Percentiles rank a stretch among this genome's conserved stretches.
These are phyloP conservation scores for Erynnis tages DNA, from an alignment of 2,888 invertebrate genomes.

Conservation along the genomic window DNA sequence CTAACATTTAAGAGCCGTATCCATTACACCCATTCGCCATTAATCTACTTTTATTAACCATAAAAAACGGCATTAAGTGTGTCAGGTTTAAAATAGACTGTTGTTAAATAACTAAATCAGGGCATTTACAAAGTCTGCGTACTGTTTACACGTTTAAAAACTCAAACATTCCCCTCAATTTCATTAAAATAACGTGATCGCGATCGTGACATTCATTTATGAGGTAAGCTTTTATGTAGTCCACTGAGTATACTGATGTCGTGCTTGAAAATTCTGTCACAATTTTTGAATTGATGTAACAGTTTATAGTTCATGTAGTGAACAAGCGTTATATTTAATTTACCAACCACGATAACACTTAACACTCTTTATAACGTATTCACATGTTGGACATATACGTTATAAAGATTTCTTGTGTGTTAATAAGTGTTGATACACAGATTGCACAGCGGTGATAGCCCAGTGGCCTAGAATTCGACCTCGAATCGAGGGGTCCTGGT, in stretches of 20 bases:
- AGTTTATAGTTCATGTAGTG: neutral
- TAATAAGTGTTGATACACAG: too few relatives aligned
- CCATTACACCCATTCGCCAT: too few relatives aligned
- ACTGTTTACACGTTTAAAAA: neutral
- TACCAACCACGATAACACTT: neutral
- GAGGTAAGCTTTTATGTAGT: constrained; percentile 13
- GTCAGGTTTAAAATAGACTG: neutral
- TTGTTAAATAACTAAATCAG: neutral
- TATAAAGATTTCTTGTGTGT: too few relatives aligned
- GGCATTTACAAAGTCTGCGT: neutral
- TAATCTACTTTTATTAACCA: too few relatives aligned
- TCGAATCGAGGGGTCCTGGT: too few relatives aligned
- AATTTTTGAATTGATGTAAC: constrained; percentile 13
- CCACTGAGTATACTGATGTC: constrained; percentile 9
- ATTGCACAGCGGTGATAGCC: too few relatives aligned
- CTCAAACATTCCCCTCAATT: constrained; percentile 5
- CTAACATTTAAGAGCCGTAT: too few relatives aligned
- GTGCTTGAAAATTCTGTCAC: constrained; percentile 2
- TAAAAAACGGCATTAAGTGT: neutral
- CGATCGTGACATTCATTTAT: constrained; percentile 4
- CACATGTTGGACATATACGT: too few relatives aligned
- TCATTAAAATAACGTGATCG: constrained; percentile 14
- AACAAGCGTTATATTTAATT: neutral
- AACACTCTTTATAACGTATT: too few relatives aligned
- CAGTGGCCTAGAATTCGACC: too few relatives aligned